These are phyloP conservation scores for Megalurothrips usitatus DNA, from an alignment of 2,888 invertebrate genomes.

Conservation along the genomic window DNA sequence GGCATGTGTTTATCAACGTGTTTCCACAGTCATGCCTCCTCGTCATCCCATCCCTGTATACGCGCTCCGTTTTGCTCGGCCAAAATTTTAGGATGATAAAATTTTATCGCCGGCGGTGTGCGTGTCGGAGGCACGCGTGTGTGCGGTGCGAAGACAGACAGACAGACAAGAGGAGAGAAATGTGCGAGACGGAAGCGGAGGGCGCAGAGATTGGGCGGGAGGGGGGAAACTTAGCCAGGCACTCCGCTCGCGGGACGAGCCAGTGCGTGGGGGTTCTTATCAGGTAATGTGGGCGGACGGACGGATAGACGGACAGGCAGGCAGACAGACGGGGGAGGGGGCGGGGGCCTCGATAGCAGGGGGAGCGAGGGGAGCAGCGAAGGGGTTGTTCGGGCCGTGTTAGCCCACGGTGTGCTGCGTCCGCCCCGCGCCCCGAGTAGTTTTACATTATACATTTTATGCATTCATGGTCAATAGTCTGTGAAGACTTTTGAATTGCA, in stretches of 20 bases:
- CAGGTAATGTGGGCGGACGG: background rate
- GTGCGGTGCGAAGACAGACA: background rate
- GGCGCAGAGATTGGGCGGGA: background rate
- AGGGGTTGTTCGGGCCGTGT: no score
- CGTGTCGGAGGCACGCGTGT: background rate
- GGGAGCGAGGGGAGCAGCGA: no score
- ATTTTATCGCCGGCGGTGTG: background rate
- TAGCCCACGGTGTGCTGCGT: no score
- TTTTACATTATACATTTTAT: constrained; percentile 17
- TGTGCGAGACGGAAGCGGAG: background rate
- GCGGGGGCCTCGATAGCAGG: no score
- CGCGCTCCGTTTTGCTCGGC: background rate
- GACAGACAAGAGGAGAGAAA: background rate
- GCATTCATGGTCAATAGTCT: constrained; percentile 13
- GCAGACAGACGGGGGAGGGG: no score
- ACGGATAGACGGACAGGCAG: no score
- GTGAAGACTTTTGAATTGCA: constrained; percentile 14
- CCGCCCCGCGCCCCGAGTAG: background rate
- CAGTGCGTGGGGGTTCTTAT: background rate
- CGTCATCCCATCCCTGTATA: background rate
- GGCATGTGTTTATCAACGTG: constrained; percentile 7
- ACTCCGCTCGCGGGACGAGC: background rate
- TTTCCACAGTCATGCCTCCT: background rate
- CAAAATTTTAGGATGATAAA: constrained; percentile 9
- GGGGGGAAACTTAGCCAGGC: background rate